phyloP scores from a whole-genome alignment of 2,113 vertebrate species.

The Anser cygnoides region DNA sequence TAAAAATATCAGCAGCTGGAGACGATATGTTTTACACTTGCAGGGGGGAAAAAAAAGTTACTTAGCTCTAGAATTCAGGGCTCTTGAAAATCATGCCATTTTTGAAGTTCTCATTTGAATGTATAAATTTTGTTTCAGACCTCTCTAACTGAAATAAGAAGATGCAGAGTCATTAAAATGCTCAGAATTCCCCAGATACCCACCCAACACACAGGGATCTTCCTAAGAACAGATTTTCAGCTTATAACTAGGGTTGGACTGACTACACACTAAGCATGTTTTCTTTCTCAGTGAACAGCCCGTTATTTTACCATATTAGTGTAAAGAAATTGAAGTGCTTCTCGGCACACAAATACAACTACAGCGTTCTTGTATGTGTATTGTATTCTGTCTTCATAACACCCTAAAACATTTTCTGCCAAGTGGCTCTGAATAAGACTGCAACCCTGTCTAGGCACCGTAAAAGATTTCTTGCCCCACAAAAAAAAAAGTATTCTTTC shows the following conservation, averaged over 20 bases:
- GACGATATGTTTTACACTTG: neutral
- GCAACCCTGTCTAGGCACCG: fast-evolving
- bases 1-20: conserved; percentile 27
- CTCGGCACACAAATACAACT: neutral
- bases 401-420: neutral
- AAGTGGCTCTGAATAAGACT: neutral
- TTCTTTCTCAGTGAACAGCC: neutral
- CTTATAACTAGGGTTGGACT: neutral
- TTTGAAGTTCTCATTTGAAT: conserved; percentile 2
- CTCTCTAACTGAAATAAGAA: neutral
- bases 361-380: neutral
- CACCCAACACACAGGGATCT: neutral
- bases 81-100: neutral
- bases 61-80: conserved; percentile 26
- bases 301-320: neutral
- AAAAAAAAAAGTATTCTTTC: neutral
- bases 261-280: neutral
- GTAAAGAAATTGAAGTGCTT: neutral
- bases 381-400: neutral
- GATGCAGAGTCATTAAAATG: neutral
- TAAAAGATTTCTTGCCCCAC: neutral
- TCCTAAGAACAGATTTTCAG: neutral
- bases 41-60: neutral
- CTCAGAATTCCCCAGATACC: conserved; percentile 3
- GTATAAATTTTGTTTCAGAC: neutral